Conservation (phyloP, 2,888 invertebrate species). For the Agrochola lota region DNA sequence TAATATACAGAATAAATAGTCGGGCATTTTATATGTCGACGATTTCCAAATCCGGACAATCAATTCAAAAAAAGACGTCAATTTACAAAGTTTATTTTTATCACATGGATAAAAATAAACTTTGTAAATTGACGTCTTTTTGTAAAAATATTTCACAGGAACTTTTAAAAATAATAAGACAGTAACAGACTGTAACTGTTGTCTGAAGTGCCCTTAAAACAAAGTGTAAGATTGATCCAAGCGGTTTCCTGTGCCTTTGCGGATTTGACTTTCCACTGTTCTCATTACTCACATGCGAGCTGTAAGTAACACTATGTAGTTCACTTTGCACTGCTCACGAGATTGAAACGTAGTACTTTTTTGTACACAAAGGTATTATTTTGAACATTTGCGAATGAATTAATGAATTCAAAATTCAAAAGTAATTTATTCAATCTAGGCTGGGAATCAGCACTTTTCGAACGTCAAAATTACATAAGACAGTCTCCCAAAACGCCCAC, state of each 20-base stretch:
- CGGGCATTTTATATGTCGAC: not conserved
- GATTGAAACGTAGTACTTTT: conserved; percentile 8
- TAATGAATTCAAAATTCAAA: too few species aligned
- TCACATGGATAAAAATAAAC: too few species aligned
- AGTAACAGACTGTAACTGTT: not conserved
- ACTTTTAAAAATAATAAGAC: not conserved
- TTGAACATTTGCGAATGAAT: not conserved
- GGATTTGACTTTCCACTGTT: conserved; percentile 73
- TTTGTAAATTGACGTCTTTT: not conserved
- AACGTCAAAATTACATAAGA: too few species aligned
- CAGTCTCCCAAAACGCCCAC: too few species aligned
- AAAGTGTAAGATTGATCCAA: conserved; percentile 34
- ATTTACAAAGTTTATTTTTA: too few species aligned
- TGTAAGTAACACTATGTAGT: conserved; percentile 44
- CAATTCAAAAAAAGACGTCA: too few species aligned
- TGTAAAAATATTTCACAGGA: not conserved
- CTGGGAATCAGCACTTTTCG: too few species aligned
- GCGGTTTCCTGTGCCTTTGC: conserved; percentile 66
- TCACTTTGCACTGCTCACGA: conserved; percentile 13
- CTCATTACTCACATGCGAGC: conserved; percentile 75
- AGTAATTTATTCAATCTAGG: too few species aligned
- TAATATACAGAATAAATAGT: not conserved
- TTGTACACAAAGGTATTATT: not conserved
- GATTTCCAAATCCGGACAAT: not conserved
- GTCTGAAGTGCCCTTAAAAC: conserved; percentile 30